Percentiles rank a stretch among this genome's conserved stretches.
Evolutionary conservation across 1,140 invertebrate genomes (phyloP).

Genomic region (Macrotrachela quadricornifera): DNA sequence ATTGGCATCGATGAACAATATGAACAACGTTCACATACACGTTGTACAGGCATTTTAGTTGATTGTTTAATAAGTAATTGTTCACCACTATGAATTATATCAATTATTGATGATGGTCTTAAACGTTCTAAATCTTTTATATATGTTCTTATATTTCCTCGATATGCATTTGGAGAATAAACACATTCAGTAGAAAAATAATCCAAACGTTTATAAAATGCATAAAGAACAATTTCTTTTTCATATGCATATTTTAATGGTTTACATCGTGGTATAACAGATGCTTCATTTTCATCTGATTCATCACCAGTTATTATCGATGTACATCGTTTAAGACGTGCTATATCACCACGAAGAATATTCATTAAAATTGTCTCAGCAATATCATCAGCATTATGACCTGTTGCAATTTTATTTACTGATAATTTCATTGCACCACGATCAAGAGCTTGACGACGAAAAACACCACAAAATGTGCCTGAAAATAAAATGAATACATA

Average conservation of each 20-base stretch:
- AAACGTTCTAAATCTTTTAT: conserved; percentile 90
- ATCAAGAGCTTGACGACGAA: conserved; percentile 80
- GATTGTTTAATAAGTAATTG: conserved; percentile 43
- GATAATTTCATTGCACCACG: conserved; percentile 61
- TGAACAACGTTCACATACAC: conserved; percentile 55
- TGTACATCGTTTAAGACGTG: conserved; percentile 68
- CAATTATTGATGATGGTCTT: conserved; percentile 66
- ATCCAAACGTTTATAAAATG: conserved; percentile 81
- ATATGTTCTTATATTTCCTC: conserved; percentile 69
- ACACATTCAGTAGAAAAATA: conserved; percentile 98
- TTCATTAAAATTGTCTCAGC: conserved; percentile 98
- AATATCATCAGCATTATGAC: conserved; percentile 98
- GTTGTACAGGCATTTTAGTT: conserved; percentile 54
- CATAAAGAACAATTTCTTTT: conserved; percentile 98
- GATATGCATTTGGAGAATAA: conserved; percentile 90
- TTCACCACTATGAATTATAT: conserved; percentile 11
- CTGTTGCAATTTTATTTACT: conserved; percentile 78
- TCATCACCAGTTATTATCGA: conserved; percentile 48
- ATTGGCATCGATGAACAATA: conserved; percentile 84
- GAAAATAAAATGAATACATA: not conserved
- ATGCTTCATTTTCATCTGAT: conserved; percentile 49
- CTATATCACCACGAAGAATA: conserved; percentile 79
- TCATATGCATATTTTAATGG: conserved; percentile 97
- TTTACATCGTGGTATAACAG: conserved; percentile 71
- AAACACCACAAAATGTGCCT: conserved; percentile 86